Evolutionary conservation across 2,113 vertebrate genomes (phyloP).

Genomic region (Onychorhynchus coronatus): DNA sequence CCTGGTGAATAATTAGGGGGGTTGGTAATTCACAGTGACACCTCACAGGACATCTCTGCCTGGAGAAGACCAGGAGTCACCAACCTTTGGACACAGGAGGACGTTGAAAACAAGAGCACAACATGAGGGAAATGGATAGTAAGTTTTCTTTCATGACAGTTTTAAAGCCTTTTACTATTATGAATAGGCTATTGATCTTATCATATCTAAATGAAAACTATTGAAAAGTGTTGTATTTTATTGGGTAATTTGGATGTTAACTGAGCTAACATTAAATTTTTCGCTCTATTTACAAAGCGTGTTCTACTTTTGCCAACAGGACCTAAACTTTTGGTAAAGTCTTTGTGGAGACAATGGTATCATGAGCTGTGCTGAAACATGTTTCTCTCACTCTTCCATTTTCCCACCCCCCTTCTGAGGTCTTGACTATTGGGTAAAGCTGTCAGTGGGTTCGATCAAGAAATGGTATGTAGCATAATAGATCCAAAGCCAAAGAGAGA

Average conservation of each 20-base stretch:
- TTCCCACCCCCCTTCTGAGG: neutral
- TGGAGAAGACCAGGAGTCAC: neutral
- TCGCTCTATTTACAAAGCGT: neutral
- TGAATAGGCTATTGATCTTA: neutral
- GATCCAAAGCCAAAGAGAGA: neutral
- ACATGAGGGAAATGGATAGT: neutral
- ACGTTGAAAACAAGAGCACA: neutral
- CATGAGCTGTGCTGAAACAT: neutral
- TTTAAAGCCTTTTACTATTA: neutral
- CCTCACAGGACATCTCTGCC: neutral
- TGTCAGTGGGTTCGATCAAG: fast-evolving
- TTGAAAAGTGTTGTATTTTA: no score
- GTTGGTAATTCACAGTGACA: neutral
- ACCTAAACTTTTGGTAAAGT: neutral
- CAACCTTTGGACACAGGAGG: neutral
- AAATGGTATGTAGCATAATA: neutral
- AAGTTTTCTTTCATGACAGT: neutral
- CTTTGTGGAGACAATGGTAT: neutral
- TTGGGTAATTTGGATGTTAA: neutral
- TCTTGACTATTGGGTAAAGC: neutral
- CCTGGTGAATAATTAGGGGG: neutral
- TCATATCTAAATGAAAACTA: neutral
- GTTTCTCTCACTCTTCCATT: neutral
- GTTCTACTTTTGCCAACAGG: neutral
- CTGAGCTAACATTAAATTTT: neutral